Evolutionary conservation across 2,797 vertebrate species (phyloP).

Genomic region (Silurus aristotelis): DNA sequence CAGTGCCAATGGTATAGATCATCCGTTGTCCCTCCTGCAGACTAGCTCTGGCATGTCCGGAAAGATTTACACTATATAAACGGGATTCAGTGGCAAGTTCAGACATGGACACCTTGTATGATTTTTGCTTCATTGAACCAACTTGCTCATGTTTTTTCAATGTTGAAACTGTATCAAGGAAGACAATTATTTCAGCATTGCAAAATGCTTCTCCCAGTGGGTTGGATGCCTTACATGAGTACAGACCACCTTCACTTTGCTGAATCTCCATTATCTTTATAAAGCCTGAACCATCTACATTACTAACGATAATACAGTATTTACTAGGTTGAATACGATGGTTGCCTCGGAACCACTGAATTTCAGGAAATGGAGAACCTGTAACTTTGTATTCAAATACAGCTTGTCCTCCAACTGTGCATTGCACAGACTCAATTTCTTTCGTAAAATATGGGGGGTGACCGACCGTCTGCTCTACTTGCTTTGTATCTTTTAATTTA

Average conservation of each 20-base stretch:
- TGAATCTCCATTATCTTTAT: conserved; percentile 73
- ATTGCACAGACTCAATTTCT: conserved; percentile 65
- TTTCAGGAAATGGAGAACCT: conserved; percentile 77
- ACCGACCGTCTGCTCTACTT: conserved; percentile 49
- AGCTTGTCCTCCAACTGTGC: conserved; percentile 69
- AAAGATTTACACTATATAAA: conserved; percentile 58
- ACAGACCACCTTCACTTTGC: conserved; percentile 76
- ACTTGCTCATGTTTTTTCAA: conserved; percentile 42
- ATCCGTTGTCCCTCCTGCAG: conserved; percentile 55
- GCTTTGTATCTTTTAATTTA: conserved; percentile 61
- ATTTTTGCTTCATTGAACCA: conserved; percentile 50
- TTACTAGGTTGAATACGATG: conserved; percentile 68
- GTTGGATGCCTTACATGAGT: conserved; percentile 80
- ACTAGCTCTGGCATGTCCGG: conserved; percentile 53
- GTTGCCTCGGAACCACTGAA: conserved; percentile 82
- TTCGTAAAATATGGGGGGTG: conserved; percentile 77
- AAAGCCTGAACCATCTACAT: conserved; percentile 80
- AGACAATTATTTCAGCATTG: conserved; percentile 77
- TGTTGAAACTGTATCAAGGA: conserved; percentile 54
- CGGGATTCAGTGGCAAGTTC: conserved; percentile 61
- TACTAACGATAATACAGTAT: conserved; percentile 68
- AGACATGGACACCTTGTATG: conserved; percentile 55
- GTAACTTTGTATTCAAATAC: conserved; percentile 77
- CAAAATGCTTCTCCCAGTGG: conserved; percentile 76
- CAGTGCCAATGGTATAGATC: conserved; percentile 58